Conservation (phyloP, 2,888 invertebrate genomes). For the Acanthococcus lagerstroemiae region DNA sequence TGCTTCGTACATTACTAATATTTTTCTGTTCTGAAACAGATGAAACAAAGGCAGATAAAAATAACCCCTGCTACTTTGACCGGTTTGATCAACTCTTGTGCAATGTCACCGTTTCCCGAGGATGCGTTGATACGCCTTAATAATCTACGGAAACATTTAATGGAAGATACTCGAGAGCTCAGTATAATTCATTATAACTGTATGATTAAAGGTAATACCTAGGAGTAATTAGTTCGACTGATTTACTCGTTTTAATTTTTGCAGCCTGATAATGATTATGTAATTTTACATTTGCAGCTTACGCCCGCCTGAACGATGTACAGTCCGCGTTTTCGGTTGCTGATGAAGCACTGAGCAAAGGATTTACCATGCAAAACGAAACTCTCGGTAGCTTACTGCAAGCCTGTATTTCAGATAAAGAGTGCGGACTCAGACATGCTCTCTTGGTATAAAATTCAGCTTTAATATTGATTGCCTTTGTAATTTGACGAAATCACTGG, state of each 20-base stretch:
- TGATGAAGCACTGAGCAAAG: slow-evolving; percentile 68
- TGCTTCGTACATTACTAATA: too few species aligned
- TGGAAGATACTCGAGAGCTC: slow-evolving; percentile 56
- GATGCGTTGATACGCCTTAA: slow-evolving; percentile 61
- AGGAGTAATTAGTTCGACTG: background rate
- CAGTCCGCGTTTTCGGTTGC: slow-evolving; percentile 66
- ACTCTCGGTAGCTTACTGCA: slow-evolving; percentile 73
- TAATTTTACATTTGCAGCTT: slow-evolving; percentile 47
- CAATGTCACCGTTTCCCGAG: slow-evolving; percentile 59
- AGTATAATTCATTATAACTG: slow-evolving; percentile 72
- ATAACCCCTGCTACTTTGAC: slow-evolving; percentile 68
- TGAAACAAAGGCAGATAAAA: slow-evolving; percentile 62
- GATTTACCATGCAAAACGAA: slow-evolving; percentile 51
- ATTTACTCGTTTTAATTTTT: background rate
- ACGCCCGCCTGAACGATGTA: slow-evolving; percentile 70
- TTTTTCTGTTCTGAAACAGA: slow-evolving; percentile 43
- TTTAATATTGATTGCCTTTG: too few species aligned
- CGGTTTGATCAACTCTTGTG: slow-evolving; percentile 78
- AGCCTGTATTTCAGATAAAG: slow-evolving; percentile 68
- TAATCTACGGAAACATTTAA: slow-evolving; percentile 56
- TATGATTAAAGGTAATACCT: slow-evolving; percentile 76
- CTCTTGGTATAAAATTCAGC: slow-evolving; percentile 49
- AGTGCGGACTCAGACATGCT: slow-evolving; percentile 71
- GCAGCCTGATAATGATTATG: background rate
- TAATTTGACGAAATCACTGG: too few species aligned